A percentile compares a stretch with the other conserved stretches of the same genome.
Evolutionary conservation across 2,797 vertebrate species (phyloP).

Genomic region (Vireo griseus): DNA sequence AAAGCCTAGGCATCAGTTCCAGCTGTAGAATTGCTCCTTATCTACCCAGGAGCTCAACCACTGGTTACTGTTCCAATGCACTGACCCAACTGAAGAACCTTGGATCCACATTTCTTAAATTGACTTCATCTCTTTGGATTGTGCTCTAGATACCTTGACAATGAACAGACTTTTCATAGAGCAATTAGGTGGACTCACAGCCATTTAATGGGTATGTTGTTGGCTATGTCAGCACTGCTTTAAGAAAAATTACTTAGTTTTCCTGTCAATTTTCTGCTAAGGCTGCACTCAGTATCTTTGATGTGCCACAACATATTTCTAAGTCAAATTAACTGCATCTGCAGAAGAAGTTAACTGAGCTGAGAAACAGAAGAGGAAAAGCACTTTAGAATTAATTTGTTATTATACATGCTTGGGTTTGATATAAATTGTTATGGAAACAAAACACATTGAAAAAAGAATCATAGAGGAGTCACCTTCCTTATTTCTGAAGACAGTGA

Average conservation of each 20-base stretch:
- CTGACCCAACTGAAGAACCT: background rate
- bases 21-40: background rate
- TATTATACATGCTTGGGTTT: background rate
- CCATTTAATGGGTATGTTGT: background rate
- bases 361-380: background rate
- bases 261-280: background rate
- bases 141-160: background rate
- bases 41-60: background rate
- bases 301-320: background rate
- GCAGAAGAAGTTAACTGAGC: background rate
- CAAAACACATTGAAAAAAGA: background rate
- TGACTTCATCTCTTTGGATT: background rate
- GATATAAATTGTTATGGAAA: background rate
- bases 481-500: conserved; percentile 72
- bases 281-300: background rate
- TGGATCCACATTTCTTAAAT: background rate
- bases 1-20: background rate
- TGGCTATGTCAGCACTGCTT: background rate
- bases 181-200: background rate
- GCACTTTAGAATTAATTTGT: background rate
- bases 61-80: background rate
- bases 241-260: background rate
- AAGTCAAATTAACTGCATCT: background rate
- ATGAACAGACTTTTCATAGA: background rate
- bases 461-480: conserved; percentile 67